Percentiles rank a stretch among this genome's conserved stretches.
Conservation (phyloP, 2,113 vertebrate genomes). For the Turdus rufiventris region DNA sequence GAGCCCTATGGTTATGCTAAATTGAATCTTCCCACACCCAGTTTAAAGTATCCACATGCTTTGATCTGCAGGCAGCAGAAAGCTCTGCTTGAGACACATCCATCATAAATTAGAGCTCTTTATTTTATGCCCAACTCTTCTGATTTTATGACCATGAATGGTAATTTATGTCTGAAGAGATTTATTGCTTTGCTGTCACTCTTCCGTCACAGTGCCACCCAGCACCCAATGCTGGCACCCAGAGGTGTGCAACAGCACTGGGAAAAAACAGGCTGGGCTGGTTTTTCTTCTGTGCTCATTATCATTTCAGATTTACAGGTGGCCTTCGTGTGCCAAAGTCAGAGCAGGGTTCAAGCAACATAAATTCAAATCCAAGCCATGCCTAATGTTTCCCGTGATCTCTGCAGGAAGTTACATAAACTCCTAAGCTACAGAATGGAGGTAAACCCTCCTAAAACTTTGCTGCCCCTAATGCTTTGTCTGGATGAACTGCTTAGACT, state of each 20-base stretch:
- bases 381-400: rapidly evolving
- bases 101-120: background rate
- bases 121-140: background rate
- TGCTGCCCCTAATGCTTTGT: background rate
- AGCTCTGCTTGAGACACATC: background rate
- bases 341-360: background rate
- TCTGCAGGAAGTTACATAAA: background rate
- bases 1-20: background rate
- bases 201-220: rapidly evolving
- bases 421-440: background rate
- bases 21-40: background rate
- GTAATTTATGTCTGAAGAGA: background rate
- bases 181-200: background rate
- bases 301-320: background rate
- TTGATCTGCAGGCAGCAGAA: background rate
- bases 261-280: background rate
- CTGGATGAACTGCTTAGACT: background rate
- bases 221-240: background rate
- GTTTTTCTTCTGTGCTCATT: background rate
- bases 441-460: background rate
- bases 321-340: background rate
- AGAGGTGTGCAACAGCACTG: rapidly evolving
- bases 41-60: background rate
- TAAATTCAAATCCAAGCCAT: background rate
- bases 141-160: background rate